phyloP scores from a whole-genome alignment of 1,140 invertebrate genomes.

The Ridgeia piscesae region DNA sequence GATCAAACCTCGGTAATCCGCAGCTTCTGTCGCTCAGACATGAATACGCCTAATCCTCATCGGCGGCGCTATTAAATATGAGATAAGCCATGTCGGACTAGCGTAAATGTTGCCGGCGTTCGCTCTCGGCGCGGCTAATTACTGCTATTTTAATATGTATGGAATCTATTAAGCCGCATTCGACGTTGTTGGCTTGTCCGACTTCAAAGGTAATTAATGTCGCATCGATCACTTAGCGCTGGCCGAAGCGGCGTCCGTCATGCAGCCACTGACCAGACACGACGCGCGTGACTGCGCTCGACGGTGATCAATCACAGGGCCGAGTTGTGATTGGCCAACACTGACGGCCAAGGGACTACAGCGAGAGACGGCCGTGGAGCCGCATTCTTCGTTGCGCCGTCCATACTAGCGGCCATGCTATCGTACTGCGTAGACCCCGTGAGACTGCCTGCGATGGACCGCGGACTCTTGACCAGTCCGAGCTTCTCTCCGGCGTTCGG shows the following conservation, averaged over 20 bases:
- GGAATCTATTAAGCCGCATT: not conserved
- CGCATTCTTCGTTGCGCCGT: not conserved
- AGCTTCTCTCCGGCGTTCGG: not conserved
- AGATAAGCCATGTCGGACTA: not conserved
- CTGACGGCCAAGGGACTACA: not conserved
- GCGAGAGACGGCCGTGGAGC: not conserved
- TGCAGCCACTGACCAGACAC: not conserved
- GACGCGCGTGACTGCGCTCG: not conserved
- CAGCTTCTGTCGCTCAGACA: not conserved
- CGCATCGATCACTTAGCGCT: not conserved
- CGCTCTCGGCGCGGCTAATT: not conserved
- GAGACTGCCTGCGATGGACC: not conserved
- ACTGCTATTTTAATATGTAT: conserved; percentile 6
- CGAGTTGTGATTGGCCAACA: not conserved
- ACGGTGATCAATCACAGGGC: not conserved
- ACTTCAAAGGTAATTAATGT: conserved; percentile 6
- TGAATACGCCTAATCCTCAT: not conserved
- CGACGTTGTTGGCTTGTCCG: not conserved
- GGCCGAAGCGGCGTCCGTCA: not conserved
- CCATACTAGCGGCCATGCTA: not conserved
- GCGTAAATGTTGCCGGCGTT: not conserved
- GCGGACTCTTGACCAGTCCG: not conserved
- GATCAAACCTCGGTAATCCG: not conserved
- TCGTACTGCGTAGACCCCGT: not conserved
- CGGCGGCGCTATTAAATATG: not conserved